Base-by-base conservation (phyloP, 1,140 invertebrate genomes). In the Drosophila rhopaloa region DNA sequence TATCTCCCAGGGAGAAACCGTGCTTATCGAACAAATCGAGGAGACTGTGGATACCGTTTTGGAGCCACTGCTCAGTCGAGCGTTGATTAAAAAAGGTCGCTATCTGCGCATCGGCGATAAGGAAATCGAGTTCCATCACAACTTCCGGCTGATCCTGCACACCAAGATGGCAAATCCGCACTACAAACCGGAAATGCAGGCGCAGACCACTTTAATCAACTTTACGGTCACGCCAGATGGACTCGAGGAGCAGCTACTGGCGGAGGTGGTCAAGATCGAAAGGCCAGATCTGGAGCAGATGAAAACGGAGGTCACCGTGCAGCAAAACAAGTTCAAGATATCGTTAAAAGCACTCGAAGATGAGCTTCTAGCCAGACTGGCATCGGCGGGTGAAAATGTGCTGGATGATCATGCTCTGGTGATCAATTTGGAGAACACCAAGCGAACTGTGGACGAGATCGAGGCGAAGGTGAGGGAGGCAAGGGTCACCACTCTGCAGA, bases 161-260 rank as follows among this genome's bases (percentile, higher is more conserved):
- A 99, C 98, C 1, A 99, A 99, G 93, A 91, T 99, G 54, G 97
- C 97, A 6, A 99, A 99, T 93, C 98, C 98, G 14, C 98, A 98
- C 93, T 99, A 98, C 91, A 98, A 98, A 91, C 98, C 98, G 4
- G 98, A 99, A 93, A 97, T 99, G 95, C 98, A 99, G 93, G 98
- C 98, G 0, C 98, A 99, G 93, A 97, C 97, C 14, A 98, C 98
- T 7, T 93, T 99, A 5, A 98, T 99, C 63, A 98, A 99, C 93
- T 99, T 99, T 83, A 98, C 98, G 16, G 98, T 99, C 0, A 99
- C 98, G 0, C 95, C 95, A 84, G 97, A 98, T 92, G 97, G 97
- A 37, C 93, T 99, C 2, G 98, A 99, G 93, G 98, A 99, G 91
- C 98, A 99, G 93, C 92, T 99, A 7, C 93, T 99, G 37, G 98